phyloP scores from a whole-genome alignment of 2,797 vertebrate genomes.

The Spondyliosoma cantharus region DNA sequence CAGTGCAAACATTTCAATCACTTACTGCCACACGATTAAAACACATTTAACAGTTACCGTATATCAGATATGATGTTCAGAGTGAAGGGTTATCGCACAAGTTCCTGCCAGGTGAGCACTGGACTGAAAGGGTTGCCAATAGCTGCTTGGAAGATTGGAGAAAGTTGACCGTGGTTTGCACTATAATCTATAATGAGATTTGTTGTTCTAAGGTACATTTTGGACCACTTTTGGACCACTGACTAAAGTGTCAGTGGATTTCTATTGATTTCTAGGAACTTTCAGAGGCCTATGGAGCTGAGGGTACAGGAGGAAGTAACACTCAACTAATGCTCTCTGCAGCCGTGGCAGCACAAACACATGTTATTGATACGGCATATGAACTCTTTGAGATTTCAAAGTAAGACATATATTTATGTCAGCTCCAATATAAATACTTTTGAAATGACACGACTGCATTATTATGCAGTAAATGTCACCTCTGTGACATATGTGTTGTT shows the following conservation, averaged over 20 bases:
- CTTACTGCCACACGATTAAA: too few relatives aligned
- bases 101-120: not conserved
- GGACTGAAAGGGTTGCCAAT: not conserved
- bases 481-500: not conserved
- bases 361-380: slow-evolving; percentile 66
- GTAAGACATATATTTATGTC: slow-evolving; percentile 64
- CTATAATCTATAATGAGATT: not conserved
- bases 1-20: too few relatives aligned
- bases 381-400: slow-evolving; percentile 75
- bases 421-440: not conserved
- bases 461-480: not conserved
- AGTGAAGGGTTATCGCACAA: too few relatives aligned
- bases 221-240: not conserved
- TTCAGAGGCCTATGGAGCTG: slow-evolving; percentile 67
- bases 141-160: not conserved
- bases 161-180: not conserved
- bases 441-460: not conserved
- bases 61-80: not conserved
- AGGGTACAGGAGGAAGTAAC: slow-evolving; percentile 51
- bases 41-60: not conserved
- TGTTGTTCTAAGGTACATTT: not conserved
- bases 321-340: slow-evolving; percentile 75
- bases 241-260: not conserved
- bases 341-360: slow-evolving; percentile 62
- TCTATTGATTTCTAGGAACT: slow-evolving; percentile 73